phyloP scores from a whole-genome alignment of 2,113 vertebrate species.

The Corythaeola cristata region DNA sequence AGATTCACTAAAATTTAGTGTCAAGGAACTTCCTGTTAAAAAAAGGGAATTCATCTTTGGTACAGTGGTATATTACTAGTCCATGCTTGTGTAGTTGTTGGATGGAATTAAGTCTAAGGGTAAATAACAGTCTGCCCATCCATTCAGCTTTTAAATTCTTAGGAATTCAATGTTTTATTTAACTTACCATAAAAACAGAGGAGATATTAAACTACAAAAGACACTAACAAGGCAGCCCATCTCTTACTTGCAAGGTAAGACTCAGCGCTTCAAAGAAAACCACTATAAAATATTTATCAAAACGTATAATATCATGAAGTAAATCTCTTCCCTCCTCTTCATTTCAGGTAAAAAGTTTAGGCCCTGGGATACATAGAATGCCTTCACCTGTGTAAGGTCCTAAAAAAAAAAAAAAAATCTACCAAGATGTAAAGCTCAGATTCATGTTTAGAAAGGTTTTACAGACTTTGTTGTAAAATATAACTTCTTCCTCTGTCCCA shows the following conservation, averaged over 20 bases:
- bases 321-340: not conserved
- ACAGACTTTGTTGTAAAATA: not conserved
- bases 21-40: not conserved
- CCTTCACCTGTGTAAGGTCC: not conserved
- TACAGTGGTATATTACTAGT: not conserved
- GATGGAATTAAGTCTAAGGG: not conserved
- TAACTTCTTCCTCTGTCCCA: not conserved
- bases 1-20: not conserved
- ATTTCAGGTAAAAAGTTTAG: not conserved
- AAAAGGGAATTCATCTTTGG: not conserved
- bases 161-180: not conserved
- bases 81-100: not conserved
- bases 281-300: not conserved
- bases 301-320: not conserved
- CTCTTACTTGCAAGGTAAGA: not conserved
- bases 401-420: not conserved
- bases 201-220: not conserved
- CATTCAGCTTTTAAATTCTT: not conserved
- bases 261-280: not conserved
- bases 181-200: not conserved
- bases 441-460: not conserved
- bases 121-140: not conserved
- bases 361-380: rapidly evolving
- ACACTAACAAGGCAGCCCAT: not conserved
- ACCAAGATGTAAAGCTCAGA: not conserved